A percentile compares a stretch with the other conserved stretches of the same genome.
These are phyloP conservation scores for Rostratula benghalensis DNA, from an alignment of 2,113 vertebrate species.

Conservation along the genomic window DNA sequence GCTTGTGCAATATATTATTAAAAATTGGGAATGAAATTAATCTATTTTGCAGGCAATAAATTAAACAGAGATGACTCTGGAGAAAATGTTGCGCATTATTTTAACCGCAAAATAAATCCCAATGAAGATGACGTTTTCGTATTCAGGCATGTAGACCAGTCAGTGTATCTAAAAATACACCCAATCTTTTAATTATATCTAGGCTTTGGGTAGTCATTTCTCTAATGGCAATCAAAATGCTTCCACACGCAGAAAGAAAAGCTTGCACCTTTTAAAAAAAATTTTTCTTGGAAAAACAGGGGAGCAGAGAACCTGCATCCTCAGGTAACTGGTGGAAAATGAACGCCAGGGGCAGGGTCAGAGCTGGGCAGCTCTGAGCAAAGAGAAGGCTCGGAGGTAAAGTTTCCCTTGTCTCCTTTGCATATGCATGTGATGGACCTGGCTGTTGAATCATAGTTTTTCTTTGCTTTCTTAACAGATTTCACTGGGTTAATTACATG, in stretches of 20 bases:
- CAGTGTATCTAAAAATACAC: neutral
- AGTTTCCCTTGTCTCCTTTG: conserved; percentile 13
- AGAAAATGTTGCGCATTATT: conserved; percentile 27
- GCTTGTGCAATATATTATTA: neutral
- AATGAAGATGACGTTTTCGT: conserved; percentile 10
- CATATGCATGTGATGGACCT: conserved; percentile 10
- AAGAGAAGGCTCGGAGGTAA: neutral
- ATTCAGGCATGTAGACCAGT: neutral
- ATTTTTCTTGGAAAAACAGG: neutral
- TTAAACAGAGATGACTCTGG: conserved; percentile 3
- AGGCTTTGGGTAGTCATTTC: neutral
- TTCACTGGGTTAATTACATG: neutral
- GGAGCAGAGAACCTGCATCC: neutral
- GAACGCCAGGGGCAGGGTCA: accelerated
- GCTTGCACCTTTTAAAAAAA: neutral
- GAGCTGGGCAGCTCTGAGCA: neutral
- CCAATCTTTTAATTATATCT: conserved; percentile 6
- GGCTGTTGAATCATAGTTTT: neutral
- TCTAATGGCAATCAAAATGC: neutral
- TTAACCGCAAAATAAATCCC: conserved; percentile 26
- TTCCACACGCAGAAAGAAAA: neutral
- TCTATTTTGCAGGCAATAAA: conserved; percentile 22
- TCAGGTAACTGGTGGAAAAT: accelerated
- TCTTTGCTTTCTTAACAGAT: conserved; percentile 12
- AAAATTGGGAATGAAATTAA: conserved; percentile 23